phyloP scores from a whole-genome alignment of 2,888 invertebrate species.

The Gastrophysa polygoni region DNA sequence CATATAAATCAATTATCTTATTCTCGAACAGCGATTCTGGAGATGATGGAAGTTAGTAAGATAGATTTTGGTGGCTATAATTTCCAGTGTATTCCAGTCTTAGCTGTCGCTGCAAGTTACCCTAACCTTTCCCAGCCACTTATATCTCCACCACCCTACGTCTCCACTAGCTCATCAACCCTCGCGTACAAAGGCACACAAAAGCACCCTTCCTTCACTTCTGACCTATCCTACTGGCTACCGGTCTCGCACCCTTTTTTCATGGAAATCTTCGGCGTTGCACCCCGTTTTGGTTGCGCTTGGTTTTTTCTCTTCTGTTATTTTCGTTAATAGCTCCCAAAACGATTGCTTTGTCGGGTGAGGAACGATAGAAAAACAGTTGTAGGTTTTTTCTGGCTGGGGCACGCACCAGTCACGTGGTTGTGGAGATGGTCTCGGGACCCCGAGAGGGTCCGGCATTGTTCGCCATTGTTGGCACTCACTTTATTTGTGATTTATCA shows the following conservation, averaged over 20 bases:
- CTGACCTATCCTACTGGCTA: slow-evolving; percentile 28
- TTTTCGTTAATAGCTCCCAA: slow-evolving; percentile 43
- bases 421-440: slow-evolving; percentile 22
- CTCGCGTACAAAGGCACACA: slow-evolving; percentile 14
- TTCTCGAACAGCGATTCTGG: too few species aligned
- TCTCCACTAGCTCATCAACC: slow-evolving; percentile 13
- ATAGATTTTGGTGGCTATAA: too few species aligned
- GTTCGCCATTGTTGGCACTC: background rate
- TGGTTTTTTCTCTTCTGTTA: slow-evolving; percentile 33
- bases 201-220: slow-evolving; percentile 31
- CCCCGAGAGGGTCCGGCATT: background rate
- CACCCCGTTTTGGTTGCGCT: slow-evolving; percentile 24
- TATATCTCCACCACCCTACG: slow-evolving; percentile 7
- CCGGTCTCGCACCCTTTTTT: slow-evolving; percentile 22
- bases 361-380: slow-evolving; percentile 10
- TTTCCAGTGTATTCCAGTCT: too few species aligned
- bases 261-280: slow-evolving; percentile 1
- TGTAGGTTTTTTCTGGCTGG: slow-evolving; percentile 24
- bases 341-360: slow-evolving; percentile 31
- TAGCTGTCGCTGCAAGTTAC: too few species aligned
- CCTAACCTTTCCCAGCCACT: background rate
- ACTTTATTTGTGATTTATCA: background rate
- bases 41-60: too few species aligned
- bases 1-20: too few species aligned
- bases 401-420: slow-evolving; percentile 26